These are phyloP conservation scores for Erinaceus europaeus DNA, from an alignment of 2,113 vertebrate genomes.

Conservation along the genomic window DNA sequence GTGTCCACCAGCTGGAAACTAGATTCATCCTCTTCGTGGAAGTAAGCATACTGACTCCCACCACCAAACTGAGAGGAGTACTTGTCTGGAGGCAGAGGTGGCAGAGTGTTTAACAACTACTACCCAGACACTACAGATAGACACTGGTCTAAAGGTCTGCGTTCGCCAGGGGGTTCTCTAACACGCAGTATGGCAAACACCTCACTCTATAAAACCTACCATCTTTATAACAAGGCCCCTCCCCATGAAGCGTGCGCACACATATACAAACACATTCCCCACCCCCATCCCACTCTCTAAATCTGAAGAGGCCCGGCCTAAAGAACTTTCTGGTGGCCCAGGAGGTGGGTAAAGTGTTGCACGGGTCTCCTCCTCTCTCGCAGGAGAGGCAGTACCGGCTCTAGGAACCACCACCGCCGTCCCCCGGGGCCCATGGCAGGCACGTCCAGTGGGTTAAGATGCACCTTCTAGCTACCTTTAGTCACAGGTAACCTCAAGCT, in stretches of 20 bases:
- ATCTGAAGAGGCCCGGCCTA: background rate
- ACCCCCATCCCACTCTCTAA: too few relatives aligned
- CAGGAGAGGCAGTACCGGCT: background rate
- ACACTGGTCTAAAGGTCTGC: fast-evolving
- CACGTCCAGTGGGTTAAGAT: fast-evolving
- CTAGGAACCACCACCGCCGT: too few relatives aligned
- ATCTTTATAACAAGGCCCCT: background rate
- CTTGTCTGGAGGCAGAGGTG: constrained; percentile 85
- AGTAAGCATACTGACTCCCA: constrained; percentile 97
- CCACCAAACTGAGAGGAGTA: constrained; percentile 98
- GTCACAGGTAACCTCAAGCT: background rate
- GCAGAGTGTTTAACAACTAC: background rate
- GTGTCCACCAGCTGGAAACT: constrained; percentile 99
- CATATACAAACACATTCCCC: too few relatives aligned
- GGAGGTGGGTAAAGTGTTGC: too few relatives aligned
- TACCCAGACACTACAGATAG: fast-evolving
- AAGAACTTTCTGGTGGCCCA: too few relatives aligned
- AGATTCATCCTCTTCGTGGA: constrained; percentile 96
- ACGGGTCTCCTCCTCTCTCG: background rate
- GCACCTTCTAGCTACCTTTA: too few relatives aligned
- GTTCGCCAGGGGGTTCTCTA: background rate
- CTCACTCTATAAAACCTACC: background rate
- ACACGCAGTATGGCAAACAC: background rate
- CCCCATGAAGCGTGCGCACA: background rate
- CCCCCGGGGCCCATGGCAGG: background rate